phyloP scores from a whole-genome alignment of 2,888 invertebrate species.

The Sicus ferrugineus region DNA sequence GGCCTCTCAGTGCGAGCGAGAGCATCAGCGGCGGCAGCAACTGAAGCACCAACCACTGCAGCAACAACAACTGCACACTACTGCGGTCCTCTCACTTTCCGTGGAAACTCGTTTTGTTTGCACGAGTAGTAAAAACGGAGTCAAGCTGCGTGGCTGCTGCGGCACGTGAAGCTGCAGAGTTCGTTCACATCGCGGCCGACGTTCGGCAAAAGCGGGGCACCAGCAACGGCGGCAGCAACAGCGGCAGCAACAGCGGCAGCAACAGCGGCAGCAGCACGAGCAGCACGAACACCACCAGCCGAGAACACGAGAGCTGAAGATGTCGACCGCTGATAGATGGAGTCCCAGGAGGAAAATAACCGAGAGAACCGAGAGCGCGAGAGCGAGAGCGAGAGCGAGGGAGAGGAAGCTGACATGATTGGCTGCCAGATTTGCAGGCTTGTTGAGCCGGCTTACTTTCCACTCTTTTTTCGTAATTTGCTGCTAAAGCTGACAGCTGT shows the following conservation, averaged over 20 bases:
- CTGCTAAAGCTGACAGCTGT: too few relatives aligned
- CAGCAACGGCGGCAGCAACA: neutral
- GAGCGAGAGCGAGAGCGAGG: too few relatives aligned
- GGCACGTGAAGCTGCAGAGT: slow-evolving; percentile 45
- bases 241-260: neutral
- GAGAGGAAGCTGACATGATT: too few relatives aligned
- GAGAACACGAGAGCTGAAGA: neutral
- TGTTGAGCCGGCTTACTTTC: too few relatives aligned
- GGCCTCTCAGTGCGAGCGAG: too few relatives aligned
- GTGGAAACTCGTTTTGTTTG: slow-evolving; percentile 52
- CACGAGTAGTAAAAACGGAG: slow-evolving; percentile 24
- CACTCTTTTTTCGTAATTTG: too few relatives aligned
- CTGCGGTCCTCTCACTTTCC: slow-evolving; percentile 64
- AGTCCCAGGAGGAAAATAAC: neutral
- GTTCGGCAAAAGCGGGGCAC: slow-evolving; percentile 38
- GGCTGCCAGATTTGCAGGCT: too few relatives aligned
- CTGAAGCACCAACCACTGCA: slow-evolving; percentile 14
- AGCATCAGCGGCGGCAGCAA: neutral
- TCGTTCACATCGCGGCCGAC: slow-evolving; percentile 53
- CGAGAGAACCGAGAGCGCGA: neutral
- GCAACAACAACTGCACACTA: slow-evolving; percentile 34
- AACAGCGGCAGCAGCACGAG: neutral
- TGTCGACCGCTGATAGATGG: neutral
- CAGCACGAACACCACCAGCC: neutral
- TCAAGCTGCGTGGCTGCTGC: slow-evolving; percentile 30